Percentiles rank a stretch among this genome's conserved stretches.
phyloP scores from a whole-genome alignment of 2,797 vertebrate species.

The Coregonus ussuriensis region DNA sequence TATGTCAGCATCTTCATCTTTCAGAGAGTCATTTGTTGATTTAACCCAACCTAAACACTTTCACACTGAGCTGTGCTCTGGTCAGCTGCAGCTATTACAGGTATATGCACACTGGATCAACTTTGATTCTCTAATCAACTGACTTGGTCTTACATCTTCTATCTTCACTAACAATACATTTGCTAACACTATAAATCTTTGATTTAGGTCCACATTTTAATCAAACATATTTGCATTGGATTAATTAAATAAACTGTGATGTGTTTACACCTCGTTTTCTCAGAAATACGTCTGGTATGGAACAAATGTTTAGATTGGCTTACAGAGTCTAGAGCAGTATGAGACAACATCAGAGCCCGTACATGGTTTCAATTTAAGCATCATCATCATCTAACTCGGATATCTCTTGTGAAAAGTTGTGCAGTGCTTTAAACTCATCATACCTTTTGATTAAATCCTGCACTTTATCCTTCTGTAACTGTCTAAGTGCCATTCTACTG shows the following conservation, averaged over 20 bases:
- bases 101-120: not conserved
- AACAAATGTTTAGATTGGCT: constrained; percentile 37
- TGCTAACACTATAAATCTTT: not conserved
- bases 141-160: too few species aligned
- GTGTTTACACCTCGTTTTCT: constrained; percentile 36
- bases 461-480: not conserved
- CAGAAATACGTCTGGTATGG: constrained; percentile 49
- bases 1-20: not conserved
- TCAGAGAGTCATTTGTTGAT: not conserved
- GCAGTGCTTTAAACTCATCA: not conserved
- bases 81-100: not conserved
- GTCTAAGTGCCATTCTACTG: not conserved
- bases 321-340: not conserved
- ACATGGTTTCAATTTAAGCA: not conserved
- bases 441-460: too few species aligned
- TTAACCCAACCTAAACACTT: not conserved
- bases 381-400: not conserved
- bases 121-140: not conserved
- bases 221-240: too few species aligned
- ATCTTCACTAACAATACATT: not conserved
- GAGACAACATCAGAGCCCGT: not conserved
- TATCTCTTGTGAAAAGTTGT: not conserved
- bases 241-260: constrained; percentile 16
- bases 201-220: not conserved
- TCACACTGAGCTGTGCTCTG: not conserved